Base-by-base conservation (phyloP, 2,888 invertebrate genomes). In the Tenthredo mesomela region DNA sequence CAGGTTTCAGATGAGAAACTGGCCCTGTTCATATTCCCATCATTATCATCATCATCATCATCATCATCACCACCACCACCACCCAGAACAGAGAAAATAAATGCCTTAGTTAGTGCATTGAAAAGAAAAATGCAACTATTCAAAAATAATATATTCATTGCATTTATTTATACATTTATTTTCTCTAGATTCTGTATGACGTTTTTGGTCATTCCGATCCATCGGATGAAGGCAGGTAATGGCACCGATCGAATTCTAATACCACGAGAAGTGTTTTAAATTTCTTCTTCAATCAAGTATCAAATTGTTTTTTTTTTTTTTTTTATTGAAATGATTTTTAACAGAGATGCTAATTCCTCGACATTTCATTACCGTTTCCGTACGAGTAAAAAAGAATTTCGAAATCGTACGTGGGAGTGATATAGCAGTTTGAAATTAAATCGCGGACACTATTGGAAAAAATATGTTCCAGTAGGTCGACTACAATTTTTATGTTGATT, bases 71-170 rank as follows among this genome's bases (percentile, higher is more conserved):
- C 33, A 67, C 10, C 25, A 82, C 37, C 82, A 82, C 43, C 67
- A 82, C 82, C 67, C 82, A 70, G 67, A 84, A 65, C 43, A 84
- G 71, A 78, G 70, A 84, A 78, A 78, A 67, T 78, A 50, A 47
- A 78, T 71, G 84, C 84, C 77, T 84, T 54, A 21, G 70, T 80
- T 71, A 67, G 84, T 71, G 58, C 77, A 61, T 77, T 77, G 50
- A 47, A 61, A 50, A 21, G n/a, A 21, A 33, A 33, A 77, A 77
- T 21, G 40, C 25, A 73, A 43, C 29, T 73, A 37, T 71, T 43
- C n/a, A 15, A 33, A 70, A n/a, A 70, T 15, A n/a, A 70, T 15
- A n/a, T 33, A 70, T 18, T 70, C 15, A 10, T 18, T 37, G 37
- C 70, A 33, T 37, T 70, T 70, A 25, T 75, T 73, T 5, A 50